These are phyloP conservation scores for Euphydryas editha DNA, from an alignment of 2,888 invertebrate genomes.

Conservation along the genomic window DNA sequence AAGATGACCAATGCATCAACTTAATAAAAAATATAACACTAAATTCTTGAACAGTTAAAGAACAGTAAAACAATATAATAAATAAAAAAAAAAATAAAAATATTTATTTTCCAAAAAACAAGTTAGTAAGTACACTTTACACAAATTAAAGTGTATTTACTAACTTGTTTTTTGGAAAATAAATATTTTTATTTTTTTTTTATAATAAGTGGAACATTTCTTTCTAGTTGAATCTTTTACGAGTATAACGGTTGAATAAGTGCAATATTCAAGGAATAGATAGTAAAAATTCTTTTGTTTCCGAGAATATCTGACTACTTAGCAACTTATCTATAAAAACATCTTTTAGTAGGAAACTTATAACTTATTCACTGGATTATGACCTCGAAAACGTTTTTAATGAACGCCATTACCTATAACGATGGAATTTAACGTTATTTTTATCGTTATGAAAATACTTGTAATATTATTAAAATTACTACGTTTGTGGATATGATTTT, in stretches of 20 bases:
- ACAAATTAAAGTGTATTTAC: too few relatives aligned
- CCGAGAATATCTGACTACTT: slow-evolving; percentile 3
- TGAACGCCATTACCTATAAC: not conserved
- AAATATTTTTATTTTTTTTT: too few relatives aligned
- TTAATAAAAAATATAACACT: not conserved
- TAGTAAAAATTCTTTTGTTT: not conserved
- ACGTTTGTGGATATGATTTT: not conserved
- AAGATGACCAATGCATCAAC: too few relatives aligned
- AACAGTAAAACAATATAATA: not conserved
- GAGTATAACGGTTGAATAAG: slow-evolving; percentile 15
- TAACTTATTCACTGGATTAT: not conserved
- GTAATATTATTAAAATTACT: not conserved
- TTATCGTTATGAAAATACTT: not conserved
- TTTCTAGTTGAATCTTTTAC: slow-evolving; percentile 2
- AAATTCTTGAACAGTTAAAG: not conserved
- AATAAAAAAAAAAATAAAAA: too few relatives aligned
- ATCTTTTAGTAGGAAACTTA: not conserved
- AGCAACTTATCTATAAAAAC: not conserved
- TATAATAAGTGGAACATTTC: not conserved
- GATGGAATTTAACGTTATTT: not conserved
- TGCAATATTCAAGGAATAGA: slow-evolving; percentile 14
- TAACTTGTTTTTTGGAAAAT: too few relatives aligned
- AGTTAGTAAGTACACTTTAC: too few relatives aligned
- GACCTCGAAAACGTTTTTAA: not conserved
- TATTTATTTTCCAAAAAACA: too few relatives aligned